Evolutionary conservation across 1,140 invertebrate species (phyloP), one percentile per base, ranked within the genome.

Genomic region (Drosophila prosaltans): DNA sequence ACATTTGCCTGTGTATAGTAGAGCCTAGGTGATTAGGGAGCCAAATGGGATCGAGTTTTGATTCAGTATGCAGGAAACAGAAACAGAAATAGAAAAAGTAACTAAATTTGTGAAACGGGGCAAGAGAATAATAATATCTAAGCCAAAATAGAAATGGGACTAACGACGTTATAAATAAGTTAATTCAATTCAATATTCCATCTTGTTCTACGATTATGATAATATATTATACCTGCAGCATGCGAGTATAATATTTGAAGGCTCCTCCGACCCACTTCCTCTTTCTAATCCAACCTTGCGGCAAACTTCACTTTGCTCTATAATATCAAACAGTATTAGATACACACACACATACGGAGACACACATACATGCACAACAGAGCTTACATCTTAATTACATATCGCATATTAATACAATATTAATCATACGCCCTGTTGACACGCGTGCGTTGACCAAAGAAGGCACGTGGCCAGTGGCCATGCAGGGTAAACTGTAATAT

Each of bases 371-470:
- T 70, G 83, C 57, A 69, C 69, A 77, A 66, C 80, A 78, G 68
- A 89, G 77, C 83, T 83, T 80, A 88, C 83, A 89, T 89, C 84
- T 89, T 88, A 88, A 88, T 89, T 89, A 88, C 84, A 89, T 81
- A 88, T 84, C 80, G 83, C 80, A 88, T 89, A 88, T 88, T 88
- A 88, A 88, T 88, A 89, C 84, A 88, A 84, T 89, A 88, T 88
- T 88, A 88, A 88, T 88, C 84, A 88, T 88, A 88, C 84, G 80
- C 78, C 80, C 71, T 84, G 84, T 88, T 88, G 85, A 89, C 83
- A 89, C 84, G 80, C 84, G 70, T 78, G 63, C 75, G 61, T 55
- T 28, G 66, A 57, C 70, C 72, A 41, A 45, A 63, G 69, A 68
- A 65, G 59, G 74, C 75, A 88, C 80, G 80, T 82, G 72, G 76